A percentile compares a stretch with the other conserved stretches of the same genome.
Conservation (phyloP, 2,888 invertebrate genomes). For the Pollenia amentaria region DNA sequence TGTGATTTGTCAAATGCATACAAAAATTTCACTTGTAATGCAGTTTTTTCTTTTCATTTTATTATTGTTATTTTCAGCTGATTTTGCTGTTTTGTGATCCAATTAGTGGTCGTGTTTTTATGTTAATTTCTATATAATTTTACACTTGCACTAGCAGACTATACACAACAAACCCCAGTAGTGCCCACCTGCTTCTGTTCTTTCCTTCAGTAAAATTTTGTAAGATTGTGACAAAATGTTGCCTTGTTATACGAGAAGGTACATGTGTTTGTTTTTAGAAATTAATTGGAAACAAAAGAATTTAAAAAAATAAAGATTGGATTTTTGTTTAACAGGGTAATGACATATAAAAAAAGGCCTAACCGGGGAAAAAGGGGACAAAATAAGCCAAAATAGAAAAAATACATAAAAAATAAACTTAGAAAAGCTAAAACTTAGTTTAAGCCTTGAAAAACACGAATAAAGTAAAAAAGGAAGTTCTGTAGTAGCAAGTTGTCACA, state of each 20-base stretch:
- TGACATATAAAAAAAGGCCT: slow-evolving; percentile 33
- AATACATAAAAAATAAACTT: not conserved
- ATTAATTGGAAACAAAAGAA: not conserved
- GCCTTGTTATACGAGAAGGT: slow-evolving; percentile 25
- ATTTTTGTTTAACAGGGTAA: slow-evolving; percentile 13
- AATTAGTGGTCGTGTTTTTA: slow-evolving; percentile 72
- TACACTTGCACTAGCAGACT: slow-evolving; percentile 19
- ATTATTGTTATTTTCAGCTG: slow-evolving; percentile 49
- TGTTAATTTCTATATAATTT: slow-evolving; percentile 62
- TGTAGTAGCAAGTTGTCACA: too few species aligned
- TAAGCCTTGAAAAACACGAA: too few species aligned
- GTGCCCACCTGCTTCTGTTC: too few species aligned
- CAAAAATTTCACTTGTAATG: slow-evolving; percentile 48
- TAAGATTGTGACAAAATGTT: slow-evolving; percentile 41
- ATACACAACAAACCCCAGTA: not conserved
- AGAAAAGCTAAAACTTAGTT: not conserved
- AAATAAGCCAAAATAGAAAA: not conserved
- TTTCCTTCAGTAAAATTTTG: not conserved
- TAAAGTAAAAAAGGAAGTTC: too few species aligned
- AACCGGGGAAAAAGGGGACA: slow-evolving; percentile 28
- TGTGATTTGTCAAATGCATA: slow-evolving; percentile 56
- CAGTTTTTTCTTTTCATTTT: slow-evolving; percentile 10
- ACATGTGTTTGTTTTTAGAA: slow-evolving; percentile 16
- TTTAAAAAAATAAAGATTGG: slow-evolving; percentile 10
- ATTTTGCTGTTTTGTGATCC: slow-evolving; percentile 65